These are phyloP conservation scores for Pycnonotus jocosus DNA, from an alignment of 2,113 vertebrate genomes.

Conservation along the genomic window DNA sequence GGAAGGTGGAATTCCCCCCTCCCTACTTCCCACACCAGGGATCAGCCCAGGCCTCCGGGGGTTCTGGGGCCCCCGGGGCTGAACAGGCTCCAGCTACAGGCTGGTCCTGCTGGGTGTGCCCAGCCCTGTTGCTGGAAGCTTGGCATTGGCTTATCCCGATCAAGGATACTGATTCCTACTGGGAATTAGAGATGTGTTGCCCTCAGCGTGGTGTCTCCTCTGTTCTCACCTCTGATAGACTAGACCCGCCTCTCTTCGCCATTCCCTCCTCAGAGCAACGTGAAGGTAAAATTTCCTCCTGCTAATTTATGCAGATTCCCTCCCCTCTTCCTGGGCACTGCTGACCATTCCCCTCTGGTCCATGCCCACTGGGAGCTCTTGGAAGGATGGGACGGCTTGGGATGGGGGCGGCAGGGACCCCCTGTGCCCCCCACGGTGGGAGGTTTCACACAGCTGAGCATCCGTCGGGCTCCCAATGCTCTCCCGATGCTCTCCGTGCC, in stretches of 20 bases:
- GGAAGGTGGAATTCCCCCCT: neutral
- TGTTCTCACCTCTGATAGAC: neutral
- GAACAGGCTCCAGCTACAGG: neutral
- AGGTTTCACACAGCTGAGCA: neutral
- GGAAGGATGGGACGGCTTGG: too few relatives aligned
- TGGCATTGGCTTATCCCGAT: neutral
- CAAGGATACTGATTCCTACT: neutral
- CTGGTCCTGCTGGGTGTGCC: accelerated
- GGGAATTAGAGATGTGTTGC: neutral
- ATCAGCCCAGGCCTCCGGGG: neutral
- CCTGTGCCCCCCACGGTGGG: accelerated
- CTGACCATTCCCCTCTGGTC: accelerated
- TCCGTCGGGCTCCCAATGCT: neutral
- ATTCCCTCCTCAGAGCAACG: accelerated
- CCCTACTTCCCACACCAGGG: accelerated
- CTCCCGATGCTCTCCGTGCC: neutral
- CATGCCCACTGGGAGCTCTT: too few relatives aligned
- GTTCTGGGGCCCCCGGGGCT: accelerated
- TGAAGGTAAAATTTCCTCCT: neutral
- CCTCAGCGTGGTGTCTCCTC: accelerated
- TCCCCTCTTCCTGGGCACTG: accelerated
- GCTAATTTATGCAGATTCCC: neutral
- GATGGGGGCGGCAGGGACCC: too few relatives aligned
- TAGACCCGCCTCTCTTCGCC: neutral
- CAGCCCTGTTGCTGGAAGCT: neutral